Percentiles rank a stretch among this genome's conserved stretches.
phyloP scores from a whole-genome alignment of 1,140 invertebrate species.

The Chironomus tepperi region DNA sequence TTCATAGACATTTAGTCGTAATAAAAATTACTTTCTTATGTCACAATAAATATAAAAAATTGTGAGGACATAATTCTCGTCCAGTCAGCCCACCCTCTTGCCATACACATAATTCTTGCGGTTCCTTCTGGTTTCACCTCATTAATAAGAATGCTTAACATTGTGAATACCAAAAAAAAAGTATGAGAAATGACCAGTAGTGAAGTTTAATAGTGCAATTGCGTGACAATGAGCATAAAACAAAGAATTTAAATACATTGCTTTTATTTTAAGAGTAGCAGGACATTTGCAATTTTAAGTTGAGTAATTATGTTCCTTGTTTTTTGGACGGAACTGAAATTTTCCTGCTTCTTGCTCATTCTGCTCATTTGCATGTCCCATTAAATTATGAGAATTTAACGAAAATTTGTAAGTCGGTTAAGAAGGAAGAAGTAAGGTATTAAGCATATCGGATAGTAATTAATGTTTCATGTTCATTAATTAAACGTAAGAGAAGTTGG shows the following conservation, averaged over 20 bases:
- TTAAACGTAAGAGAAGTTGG: too few species aligned
- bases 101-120: too few species aligned
- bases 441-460: too few species aligned
- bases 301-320: conserved; percentile 1
- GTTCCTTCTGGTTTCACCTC: conserved; percentile 2
- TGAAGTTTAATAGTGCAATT: conserved; percentile 20
- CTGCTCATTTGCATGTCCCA: background rate
- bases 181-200: background rate
- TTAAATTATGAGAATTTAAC: conserved; percentile 19
- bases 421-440: background rate
- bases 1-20: too few species aligned
- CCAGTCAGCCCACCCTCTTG: too few species aligned
- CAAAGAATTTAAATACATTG: conserved; percentile 19
- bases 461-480: too few species aligned
- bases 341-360: background rate
- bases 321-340: background rate
- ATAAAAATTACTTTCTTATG: too few species aligned
- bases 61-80: too few species aligned
- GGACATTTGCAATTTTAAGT: conserved; percentile 23
- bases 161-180: too few species aligned
- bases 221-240: conserved; percentile 19
- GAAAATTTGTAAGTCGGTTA: background rate
- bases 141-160: background rate
- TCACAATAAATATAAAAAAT: too few species aligned
- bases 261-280: background rate